These are phyloP conservation scores for Thryonomys swinderianus DNA, from an alignment of 2,113 vertebrate genomes.

Conservation along the genomic window DNA sequence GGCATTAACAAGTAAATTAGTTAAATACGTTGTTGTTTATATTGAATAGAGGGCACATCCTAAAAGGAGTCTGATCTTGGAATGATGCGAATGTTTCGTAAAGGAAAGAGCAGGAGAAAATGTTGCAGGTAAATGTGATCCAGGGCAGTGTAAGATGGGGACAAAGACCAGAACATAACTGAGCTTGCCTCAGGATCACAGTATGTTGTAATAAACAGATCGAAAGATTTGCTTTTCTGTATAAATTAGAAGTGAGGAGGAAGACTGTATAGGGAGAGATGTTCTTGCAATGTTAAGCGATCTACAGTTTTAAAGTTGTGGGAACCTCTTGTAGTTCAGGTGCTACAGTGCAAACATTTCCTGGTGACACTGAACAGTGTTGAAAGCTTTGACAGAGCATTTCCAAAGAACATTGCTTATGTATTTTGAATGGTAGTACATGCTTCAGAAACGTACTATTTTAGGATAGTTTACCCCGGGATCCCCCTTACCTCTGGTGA, in stretches of 20 bases:
- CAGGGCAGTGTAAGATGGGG: neutral
- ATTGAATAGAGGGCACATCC: neutral
- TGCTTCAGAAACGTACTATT: neutral
- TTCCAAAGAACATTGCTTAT: neutral
- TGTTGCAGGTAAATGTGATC: neutral
- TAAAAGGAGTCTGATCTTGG: neutral
- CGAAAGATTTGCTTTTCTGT: neutral
- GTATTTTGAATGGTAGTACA: neutral
- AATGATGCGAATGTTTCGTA: neutral
- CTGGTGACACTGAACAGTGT: neutral
- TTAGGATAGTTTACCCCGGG: neutral
- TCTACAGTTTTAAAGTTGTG: neutral
- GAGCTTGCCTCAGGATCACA: neutral
- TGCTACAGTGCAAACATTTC: neutral
- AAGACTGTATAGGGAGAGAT: neutral
- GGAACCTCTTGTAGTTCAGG: neutral
- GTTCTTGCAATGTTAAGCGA: neutral
- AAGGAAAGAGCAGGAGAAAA: neutral
- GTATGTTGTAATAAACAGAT: neutral
- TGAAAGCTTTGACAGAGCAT: neutral
- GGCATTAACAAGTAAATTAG: neutral
- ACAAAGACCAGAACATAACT: too few relatives aligned
- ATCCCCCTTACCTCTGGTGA: neutral
- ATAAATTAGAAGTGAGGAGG: neutral
- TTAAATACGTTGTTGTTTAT: neutral